Base-by-base conservation (phyloP, 2,888 invertebrate genomes). In the Catocala sponsa region DNA sequence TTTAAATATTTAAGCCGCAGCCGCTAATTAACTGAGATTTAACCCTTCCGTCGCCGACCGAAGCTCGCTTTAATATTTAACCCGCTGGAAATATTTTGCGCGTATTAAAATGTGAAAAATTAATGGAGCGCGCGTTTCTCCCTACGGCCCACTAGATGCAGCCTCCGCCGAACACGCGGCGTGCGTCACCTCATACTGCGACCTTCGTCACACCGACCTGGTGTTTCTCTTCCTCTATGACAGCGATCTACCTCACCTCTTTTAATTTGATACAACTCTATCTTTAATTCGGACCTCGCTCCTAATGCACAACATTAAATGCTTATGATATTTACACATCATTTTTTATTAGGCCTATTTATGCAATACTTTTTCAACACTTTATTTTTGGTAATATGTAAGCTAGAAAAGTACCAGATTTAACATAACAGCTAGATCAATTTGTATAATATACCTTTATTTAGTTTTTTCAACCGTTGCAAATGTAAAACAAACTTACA, bases 21-120 rank as follows among this genome's bases (percentile, higher is more conserved):
- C 91, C 89, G 83, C 92, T 92, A 94, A 94, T 94, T 94, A 94
- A 94, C 92, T 88, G 91, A 90, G 93, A 94, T 94, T 92, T 93
- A 94, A 94, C 94, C 94, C 93, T 94, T 91, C 93, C 93, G 94
- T 94, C 94, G 91, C 91, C 88, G 90, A 89, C 90, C 88, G 89
- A 88, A 88, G 87, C 87, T 76, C 87, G 81, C 85, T 91, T 91
- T 86, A 94, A 91, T 93, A 94, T 93, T 94, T 91, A 91, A 89
- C 85, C 86, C 91, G 72, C 87, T 88, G 90, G 90, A 92, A 94
- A 93, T 94, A 94, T 93, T 94, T 94, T 91, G 90, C 86, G 92
- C 92, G 94, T 94, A 94, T 94, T 94, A 94, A 94, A 94, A 92
- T 87, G 85, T 94, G 88, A 93, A 94, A 94, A 90, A 91, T 94